Percentiles rank a stretch among this genome's conserved stretches.
Conservation (phyloP, 2,113 vertebrate genomes). For the Callipepla californica region DNA sequence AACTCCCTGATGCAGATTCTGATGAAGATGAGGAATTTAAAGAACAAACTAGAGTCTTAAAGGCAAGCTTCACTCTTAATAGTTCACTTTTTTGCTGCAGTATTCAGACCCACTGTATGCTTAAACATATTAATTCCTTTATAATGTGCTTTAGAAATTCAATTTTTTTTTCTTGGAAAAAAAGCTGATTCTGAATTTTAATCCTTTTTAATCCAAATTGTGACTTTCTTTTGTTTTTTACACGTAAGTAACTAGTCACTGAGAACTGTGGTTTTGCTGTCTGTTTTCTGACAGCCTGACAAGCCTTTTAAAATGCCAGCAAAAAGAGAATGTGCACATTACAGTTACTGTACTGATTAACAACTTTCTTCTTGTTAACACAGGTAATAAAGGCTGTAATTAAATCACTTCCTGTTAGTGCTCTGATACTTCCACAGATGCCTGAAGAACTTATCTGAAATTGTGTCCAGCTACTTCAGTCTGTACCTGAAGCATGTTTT, state of each 20-base stretch:
- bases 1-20: constrained; percentile 93
- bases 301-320: neutral
- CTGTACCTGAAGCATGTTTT: constrained; percentile 24
- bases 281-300: neutral
- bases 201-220: neutral
- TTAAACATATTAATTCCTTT: neutral
- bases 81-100: neutral
- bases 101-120: neutral
- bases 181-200: neutral
- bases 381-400: constrained; percentile 22
- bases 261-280: neutral
- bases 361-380: neutral
- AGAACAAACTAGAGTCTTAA: constrained; percentile 92
- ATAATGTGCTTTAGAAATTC: neutral
- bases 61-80: constrained; percentile 74
- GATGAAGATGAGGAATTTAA: constrained; percentile 97
- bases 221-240: neutral
- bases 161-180: neutral
- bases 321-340: neutral
- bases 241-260: neutral
- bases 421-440: neutral
- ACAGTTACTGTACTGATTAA: neutral
- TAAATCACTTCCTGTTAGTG: constrained; percentile 10
- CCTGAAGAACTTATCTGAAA: neutral
- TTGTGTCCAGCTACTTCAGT: neutral